Percentiles rank a stretch among this genome's conserved stretches.
Evolutionary conservation across 2,113 vertebrate species (phyloP).

Genomic region (Oreochromis tanganicae): DNA sequence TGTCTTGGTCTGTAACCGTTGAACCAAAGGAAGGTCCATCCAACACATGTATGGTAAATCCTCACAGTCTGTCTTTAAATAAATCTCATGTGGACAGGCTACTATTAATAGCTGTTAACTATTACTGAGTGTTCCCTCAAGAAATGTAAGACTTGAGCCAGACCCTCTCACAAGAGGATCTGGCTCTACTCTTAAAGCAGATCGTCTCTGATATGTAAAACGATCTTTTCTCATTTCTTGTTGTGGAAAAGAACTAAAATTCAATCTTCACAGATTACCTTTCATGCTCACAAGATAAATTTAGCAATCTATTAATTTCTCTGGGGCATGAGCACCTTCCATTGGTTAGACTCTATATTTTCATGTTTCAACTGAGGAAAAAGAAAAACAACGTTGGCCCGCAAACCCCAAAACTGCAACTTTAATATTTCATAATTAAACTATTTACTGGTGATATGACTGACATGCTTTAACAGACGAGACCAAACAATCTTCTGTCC

Average conservation of each 20-base stretch:
- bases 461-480: background rate
- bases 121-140: slow-evolving; percentile 55
- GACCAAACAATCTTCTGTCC: background rate
- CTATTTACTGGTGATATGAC: background rate
- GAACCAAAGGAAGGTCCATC: background rate
- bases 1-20: background rate
- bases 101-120: slow-evolving; percentile 33
- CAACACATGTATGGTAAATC: background rate
- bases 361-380: background rate
- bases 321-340: background rate
- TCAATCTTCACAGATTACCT: background rate
- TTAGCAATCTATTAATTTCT: background rate
- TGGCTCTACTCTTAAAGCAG: background rate
- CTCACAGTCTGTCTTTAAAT: background rate
- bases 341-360: background rate
- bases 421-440: background rate
- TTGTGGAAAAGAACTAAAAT: background rate
- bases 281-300: background rate
- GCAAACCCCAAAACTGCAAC: background rate
- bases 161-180: background rate
- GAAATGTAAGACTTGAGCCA: slow-evolving; percentile 33
- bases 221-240: background rate
- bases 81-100: background rate
- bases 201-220: background rate
- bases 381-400: background rate